A percentile compares a stretch with the other conserved stretches of the same genome.
Conservation (phyloP, 2,888 invertebrate genomes). For the Hermodice carunculata region DNA sequence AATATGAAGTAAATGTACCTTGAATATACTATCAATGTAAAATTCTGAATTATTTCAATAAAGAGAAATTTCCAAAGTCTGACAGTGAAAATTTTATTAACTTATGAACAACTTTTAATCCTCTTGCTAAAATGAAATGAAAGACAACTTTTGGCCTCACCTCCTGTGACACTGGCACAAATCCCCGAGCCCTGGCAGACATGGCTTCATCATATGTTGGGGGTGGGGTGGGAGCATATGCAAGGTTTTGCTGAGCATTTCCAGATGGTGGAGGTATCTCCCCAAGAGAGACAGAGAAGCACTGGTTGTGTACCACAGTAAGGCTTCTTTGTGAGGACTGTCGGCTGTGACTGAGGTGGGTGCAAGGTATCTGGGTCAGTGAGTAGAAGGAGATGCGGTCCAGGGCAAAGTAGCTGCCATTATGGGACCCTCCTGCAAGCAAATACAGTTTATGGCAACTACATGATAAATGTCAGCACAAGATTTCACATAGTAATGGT, state of each 20-base stretch:
- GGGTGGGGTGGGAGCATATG: neutral
- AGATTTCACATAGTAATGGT: no score
- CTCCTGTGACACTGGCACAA: slow-evolving; percentile 6
- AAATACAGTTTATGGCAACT: no score
- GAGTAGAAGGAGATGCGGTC: slow-evolving; percentile 18
- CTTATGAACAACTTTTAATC: no score
- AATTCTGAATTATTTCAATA: no score
- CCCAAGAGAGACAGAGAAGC: slow-evolving; percentile 3
- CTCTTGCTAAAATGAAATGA: no score
- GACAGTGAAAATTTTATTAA: no score
- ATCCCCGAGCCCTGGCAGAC: slow-evolving; percentile 1
- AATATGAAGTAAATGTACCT: no score
- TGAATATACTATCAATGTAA: no score
- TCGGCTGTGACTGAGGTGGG: neutral
- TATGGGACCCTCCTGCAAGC: no score
- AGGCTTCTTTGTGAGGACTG: neutral
- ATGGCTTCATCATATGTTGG: slow-evolving; percentile 15
- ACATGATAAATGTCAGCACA: no score
- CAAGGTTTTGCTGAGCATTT: neutral
- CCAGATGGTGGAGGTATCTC: neutral
- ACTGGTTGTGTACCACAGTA: slow-evolving; percentile 19
- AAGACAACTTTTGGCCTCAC: no score
- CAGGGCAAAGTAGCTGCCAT: slow-evolving; percentile 14
- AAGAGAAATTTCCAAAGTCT: no score
- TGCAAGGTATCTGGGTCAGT: slow-evolving; percentile 1